Base-by-base conservation (phyloP, 2,888 invertebrate genomes). In the Dicyrtoma fusca region DNA sequence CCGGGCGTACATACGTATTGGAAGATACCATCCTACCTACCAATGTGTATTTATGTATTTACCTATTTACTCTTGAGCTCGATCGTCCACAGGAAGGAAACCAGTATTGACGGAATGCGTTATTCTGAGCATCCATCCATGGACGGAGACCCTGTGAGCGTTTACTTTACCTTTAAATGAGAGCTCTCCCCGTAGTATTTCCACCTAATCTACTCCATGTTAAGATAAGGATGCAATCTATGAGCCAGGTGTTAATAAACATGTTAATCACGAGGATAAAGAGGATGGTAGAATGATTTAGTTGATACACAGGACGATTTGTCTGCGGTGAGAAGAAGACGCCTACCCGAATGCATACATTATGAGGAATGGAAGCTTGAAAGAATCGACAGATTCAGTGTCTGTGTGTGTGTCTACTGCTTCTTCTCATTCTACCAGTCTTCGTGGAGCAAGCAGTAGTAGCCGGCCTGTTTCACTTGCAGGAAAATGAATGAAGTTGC, bases 211-310 rank as follows among this genome's bases (percentile, higher is more conserved):
- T 34, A 34, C 34, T 34, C 34, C 34, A 34, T 34, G 34, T 34
- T 6, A 51, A 23, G 49, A 23, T 47, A 14, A 51, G 26, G 47
- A 13, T 45, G 49, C 25, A 64, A 64, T 49, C 49, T 26, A 47
- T 25, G 49, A 42, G 51, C 17, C 45, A 78, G 78, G 79, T 79
- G 79, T 78, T 78, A 80, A 80, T 79, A 80, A 80, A 79, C 78
- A 77, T 79, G 80, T 79, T 80, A 77, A 78, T 77, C 77, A 75
- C 53, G 74, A 71, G 68, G 72, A 69, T 72, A 69, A 74, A 72
- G 69, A 55, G 62, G 69, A 53, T 53, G 77, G 76, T 75, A 74
- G 72, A 69, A 77, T 79, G 78, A 79, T 79, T 78, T 78, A 77
- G 77, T 75, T 77, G 80, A 80, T 79, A 76, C 76, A 73, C 13